Conservation (phyloP, 1,140 invertebrate species). For the Odontomachus brunneus region DNA sequence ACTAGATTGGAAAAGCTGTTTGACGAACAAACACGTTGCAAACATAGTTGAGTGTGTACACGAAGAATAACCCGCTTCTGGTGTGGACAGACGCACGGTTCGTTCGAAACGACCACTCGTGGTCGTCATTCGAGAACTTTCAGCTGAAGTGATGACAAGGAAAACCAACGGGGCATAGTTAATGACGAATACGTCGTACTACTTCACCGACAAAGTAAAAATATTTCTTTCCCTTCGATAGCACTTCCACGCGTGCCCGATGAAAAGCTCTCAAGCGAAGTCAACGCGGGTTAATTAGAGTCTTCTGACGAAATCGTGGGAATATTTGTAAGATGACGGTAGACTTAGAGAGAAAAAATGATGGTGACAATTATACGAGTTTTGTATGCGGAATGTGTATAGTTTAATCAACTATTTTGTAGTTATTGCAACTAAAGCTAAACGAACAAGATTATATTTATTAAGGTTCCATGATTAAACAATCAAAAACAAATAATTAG, state of each 20-base stretch:
- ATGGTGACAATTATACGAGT: too few relatives aligned
- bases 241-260: constrained; percentile 15
- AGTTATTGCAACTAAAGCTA: too few relatives aligned
- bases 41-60: constrained; percentile 66
- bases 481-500: too few relatives aligned
- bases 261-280: not conserved
- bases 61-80: constrained; percentile 54
- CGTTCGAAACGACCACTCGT: constrained; percentile 30
- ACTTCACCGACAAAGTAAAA: constrained; percentile 32
- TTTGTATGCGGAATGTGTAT: too few relatives aligned
- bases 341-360: too few relatives aligned
- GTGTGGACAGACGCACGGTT: constrained; percentile 41
- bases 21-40: constrained; percentile 69
- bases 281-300: constrained; percentile 23
- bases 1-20: constrained; percentile 71
- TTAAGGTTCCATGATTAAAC: too few relatives aligned
- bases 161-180: constrained; percentile 9
- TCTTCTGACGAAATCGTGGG: not conserved
- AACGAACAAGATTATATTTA: too few relatives aligned
- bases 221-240: constrained; percentile 16
- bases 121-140: constrained; percentile 46
- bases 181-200: not conserved
- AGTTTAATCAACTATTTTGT: too few relatives aligned
- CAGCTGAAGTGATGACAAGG: constrained; percentile 62
- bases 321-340: constrained; percentile 4